phyloP scores from a whole-genome alignment of 2,888 invertebrate genomes.

The Cataglyphis altisquamis region DNA sequence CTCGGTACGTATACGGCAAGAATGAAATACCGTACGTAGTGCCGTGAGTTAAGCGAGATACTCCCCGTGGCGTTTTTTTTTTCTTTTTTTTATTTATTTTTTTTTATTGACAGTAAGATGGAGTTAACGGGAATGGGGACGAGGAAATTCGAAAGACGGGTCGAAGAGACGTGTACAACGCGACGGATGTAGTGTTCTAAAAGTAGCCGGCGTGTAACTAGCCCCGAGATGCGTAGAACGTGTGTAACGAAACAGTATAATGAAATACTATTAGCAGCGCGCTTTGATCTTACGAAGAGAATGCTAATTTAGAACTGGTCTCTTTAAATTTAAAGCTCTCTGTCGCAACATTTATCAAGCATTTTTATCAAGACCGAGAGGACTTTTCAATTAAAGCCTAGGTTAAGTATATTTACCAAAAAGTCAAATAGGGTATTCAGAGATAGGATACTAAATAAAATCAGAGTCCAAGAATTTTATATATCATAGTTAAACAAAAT shows the following conservation, averaged over 20 bases:
- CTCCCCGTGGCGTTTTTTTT: neutral
- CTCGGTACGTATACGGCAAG: slow-evolving; percentile 27
- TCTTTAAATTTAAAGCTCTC: slow-evolving; percentile 3
- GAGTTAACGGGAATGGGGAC: neutral
- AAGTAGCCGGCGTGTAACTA: slow-evolving; percentile 43
- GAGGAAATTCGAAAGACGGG: slow-evolving; percentile 27
- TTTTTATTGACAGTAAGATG: slow-evolving; percentile 7
- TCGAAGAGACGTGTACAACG: slow-evolving; percentile 7
- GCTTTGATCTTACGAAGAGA: slow-evolving; percentile 9
- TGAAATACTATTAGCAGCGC: slow-evolving; percentile 34
- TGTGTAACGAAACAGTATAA: slow-evolving; percentile 37
- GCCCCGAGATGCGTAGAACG: neutral
- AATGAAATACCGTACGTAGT: slow-evolving; percentile 46
- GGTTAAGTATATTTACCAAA: neutral
- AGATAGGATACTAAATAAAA: neutral
- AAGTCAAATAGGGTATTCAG: neutral
- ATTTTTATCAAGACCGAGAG: slow-evolving; percentile 16
- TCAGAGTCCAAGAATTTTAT: neutral
- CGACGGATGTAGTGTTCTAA: slow-evolving; percentile 26
- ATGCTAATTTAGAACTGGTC: slow-evolving; percentile 40
- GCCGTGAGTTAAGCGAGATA: neutral
- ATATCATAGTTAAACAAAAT: neutral
- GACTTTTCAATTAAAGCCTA: slow-evolving; percentile 19
- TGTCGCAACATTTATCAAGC: slow-evolving; percentile 29
- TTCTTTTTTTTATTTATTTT: neutral